These are phyloP conservation scores for Deroplatys truncata DNA, from an alignment of 2,888 invertebrate genomes.

Conservation along the genomic window DNA sequence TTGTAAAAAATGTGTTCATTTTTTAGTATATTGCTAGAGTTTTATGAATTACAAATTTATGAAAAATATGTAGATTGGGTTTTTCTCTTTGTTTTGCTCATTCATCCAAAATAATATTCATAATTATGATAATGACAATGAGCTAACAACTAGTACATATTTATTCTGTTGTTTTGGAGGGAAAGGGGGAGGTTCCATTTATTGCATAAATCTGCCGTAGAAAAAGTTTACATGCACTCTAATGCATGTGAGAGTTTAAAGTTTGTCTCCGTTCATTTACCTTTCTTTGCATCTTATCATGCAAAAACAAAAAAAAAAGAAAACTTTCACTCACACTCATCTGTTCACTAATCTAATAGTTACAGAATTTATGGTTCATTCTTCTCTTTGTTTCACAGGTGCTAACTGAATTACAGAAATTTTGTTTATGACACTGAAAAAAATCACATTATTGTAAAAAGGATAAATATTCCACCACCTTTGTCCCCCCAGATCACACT, in stretches of 20 bases:
- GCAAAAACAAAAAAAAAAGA: not conserved
- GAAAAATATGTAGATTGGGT: slow-evolving; percentile 25
- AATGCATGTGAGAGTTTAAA: not conserved
- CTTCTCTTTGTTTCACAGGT: not conserved
- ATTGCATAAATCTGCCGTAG: slow-evolving; percentile 24
- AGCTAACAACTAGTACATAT: not conserved
- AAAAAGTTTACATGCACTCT: slow-evolving; percentile 26
- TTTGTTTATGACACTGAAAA: not conserved
- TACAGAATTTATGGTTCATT: not conserved
- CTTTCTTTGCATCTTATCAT: not conserved
- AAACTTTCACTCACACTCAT: not conserved
- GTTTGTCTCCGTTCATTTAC: not conserved
- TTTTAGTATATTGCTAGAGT: not conserved
- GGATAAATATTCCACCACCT: not conserved
- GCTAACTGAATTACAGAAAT: not conserved
- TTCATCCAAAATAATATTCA: not conserved
- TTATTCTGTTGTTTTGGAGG: not conserved
- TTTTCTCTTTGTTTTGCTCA: slow-evolving; percentile 12
- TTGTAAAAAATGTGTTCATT: not conserved
- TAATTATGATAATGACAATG: not conserved
- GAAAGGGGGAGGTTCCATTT: slow-evolving; percentile 11
- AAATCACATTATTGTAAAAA: not conserved
- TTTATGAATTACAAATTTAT: slow-evolving; percentile 23
- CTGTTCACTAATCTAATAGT: not conserved
- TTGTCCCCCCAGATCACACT: not conserved